Conservation (phyloP, 2,113 vertebrate genomes). For the Sciurus niger region DNA sequence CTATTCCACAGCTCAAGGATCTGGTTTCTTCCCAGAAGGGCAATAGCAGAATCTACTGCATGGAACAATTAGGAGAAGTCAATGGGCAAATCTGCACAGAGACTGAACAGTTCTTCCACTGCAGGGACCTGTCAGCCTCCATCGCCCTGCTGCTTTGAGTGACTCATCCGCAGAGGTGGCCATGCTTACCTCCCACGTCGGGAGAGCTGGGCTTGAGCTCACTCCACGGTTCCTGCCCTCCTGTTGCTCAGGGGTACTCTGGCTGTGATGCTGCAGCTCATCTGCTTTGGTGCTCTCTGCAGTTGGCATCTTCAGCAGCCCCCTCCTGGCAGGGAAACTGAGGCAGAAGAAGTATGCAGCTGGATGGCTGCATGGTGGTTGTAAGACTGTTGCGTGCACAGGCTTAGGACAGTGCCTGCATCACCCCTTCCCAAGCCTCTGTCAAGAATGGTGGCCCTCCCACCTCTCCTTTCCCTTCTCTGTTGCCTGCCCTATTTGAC, state of each 20-base stretch:
- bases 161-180: fast-evolving
- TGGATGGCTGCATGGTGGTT: too few species aligned
- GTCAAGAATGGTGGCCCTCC: neutral
- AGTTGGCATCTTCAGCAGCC: too few species aligned
- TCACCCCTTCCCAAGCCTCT: neutral
- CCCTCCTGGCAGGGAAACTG: neutral
- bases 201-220: neutral
- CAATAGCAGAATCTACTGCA: too few species aligned
- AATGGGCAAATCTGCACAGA: neutral
- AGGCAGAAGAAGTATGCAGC: too few species aligned
- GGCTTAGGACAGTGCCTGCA: neutral
- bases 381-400: too few species aligned
- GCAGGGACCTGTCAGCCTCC: neutral
- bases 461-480: neutral
- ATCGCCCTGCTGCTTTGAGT: fast-evolving
- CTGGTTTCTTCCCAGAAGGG: too few species aligned
- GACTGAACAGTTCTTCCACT: neutral
- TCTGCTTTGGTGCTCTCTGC: neutral
- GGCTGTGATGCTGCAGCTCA: neutral
- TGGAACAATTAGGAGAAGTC: fast-evolving
- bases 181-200: neutral
- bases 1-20: too few species aligned
- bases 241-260: too few species aligned
- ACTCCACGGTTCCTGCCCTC: too few species aligned
- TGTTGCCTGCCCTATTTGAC: neutral